Percentiles rank a stretch among this genome's conserved stretches.
Conservation (phyloP, 2,888 invertebrate species). For the Ctenicera cuprea region DNA sequence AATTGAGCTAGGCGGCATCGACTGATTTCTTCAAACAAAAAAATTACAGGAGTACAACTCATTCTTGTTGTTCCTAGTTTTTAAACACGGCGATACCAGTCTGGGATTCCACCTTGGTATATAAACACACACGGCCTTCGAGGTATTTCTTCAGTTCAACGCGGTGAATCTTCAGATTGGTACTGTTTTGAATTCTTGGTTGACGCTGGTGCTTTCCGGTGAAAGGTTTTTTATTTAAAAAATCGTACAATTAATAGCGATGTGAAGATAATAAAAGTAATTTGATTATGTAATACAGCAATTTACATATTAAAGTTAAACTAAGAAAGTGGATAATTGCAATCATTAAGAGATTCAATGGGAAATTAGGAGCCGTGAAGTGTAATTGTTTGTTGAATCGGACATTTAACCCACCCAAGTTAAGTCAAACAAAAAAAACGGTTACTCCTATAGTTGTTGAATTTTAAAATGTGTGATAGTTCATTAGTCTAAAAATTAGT, state of each 20-base stretch:
- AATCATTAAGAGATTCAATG: slow-evolving; percentile 22
- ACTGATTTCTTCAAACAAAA: slow-evolving; percentile 28
- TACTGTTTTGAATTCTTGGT: background rate
- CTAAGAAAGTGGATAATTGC: slow-evolving; percentile 33
- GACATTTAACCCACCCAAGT: background rate
- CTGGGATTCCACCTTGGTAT: slow-evolving; percentile 31
- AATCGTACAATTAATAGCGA: background rate
- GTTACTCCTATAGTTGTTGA: no score
- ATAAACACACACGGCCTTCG: slow-evolving; percentile 30
- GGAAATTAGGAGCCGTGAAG: slow-evolving; percentile 10
- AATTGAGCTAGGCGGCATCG: slow-evolving; percentile 24
- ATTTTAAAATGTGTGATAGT: slow-evolving; percentile 11
- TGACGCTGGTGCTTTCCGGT: background rate
- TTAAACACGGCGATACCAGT: slow-evolving; percentile 22
- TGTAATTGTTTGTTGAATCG: background rate
- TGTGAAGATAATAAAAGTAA: no score
- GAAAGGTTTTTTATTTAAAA: background rate
- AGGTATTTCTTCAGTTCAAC: slow-evolving; percentile 14
- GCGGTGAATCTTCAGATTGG: slow-evolving; percentile 25
- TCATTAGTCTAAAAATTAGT: background rate
- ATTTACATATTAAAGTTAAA: slow-evolving; percentile 23
- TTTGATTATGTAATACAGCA: background rate
- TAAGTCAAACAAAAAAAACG: background rate
- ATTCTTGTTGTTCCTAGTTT: slow-evolving; percentile 34
- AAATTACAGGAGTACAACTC: slow-evolving; percentile 22